phyloP scores from a whole-genome alignment of 1,140 invertebrate genomes.

The Drosophila parabipectinata region DNA sequence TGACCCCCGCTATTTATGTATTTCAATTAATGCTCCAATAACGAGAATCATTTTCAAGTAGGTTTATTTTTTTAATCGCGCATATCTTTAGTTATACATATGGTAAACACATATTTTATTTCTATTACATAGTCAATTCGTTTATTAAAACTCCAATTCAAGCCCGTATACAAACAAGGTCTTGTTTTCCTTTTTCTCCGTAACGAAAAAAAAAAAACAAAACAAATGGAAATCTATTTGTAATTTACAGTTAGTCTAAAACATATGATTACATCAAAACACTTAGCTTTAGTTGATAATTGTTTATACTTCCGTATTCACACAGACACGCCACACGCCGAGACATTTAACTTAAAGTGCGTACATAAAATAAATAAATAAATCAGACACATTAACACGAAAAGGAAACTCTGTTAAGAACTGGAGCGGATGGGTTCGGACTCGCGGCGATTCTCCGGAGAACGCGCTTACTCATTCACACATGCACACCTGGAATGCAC shows the following conservation, averaged over 20 bases:
- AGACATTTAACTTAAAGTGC: constrained; percentile 47
- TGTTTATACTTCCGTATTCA: constrained; percentile 62
- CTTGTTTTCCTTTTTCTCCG: constrained; percentile 44
- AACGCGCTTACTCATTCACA: constrained; percentile 51
- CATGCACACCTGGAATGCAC: constrained; percentile 35
- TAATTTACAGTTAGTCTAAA: constrained; percentile 75
- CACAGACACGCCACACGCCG: constrained; percentile 26
- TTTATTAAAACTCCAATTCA: constrained; percentile 59
- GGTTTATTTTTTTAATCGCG: constrained; percentile 66
- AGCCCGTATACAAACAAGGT: constrained; percentile 45
- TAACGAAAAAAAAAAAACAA: constrained; percentile 58
- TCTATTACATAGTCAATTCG: constrained; percentile 63
- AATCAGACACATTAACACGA: constrained; percentile 72
- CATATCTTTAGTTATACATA: constrained; percentile 68
- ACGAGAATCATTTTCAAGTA: constrained; percentile 46
- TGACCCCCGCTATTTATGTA: constrained; percentile 5
- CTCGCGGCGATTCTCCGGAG: constrained; percentile 33
- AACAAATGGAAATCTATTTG: constrained; percentile 43
- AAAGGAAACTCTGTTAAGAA: constrained; percentile 25
- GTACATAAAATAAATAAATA: constrained; percentile 69
- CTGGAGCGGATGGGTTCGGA: constrained; percentile 36
- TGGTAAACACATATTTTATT: constrained; percentile 61
- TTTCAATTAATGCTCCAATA: constrained; percentile 46
- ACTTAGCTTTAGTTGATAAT: constrained; percentile 69
- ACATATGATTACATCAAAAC: constrained; percentile 43